Percentiles rank a stretch among this genome's conserved stretches.
Evolutionary conservation across 2,888 invertebrate genomes (phyloP).

Genomic region (Conomelus anceps): DNA sequence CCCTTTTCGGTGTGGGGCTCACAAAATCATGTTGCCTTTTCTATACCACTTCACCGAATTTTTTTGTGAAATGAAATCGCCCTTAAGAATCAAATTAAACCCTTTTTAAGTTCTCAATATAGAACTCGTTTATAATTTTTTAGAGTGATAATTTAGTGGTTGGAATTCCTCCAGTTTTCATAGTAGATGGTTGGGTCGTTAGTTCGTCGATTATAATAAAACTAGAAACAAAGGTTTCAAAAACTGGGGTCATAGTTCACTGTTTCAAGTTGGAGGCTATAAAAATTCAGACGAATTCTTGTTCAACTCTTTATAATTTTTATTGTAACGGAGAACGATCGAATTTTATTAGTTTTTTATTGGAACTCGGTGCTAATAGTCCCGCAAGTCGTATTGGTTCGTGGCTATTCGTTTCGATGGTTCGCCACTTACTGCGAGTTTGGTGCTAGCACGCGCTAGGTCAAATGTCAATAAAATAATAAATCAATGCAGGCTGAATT

Average conservation of each 20-base stretch:
- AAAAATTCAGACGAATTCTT: neutral
- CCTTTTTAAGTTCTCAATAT: too few species aligned
- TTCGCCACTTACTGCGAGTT: too few species aligned
- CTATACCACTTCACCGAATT: too few species aligned
- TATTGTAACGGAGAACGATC: neutral
- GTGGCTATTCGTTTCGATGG: neutral
- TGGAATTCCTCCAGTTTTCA: neutral
- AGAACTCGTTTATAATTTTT: too few species aligned
- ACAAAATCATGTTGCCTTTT: too few species aligned
- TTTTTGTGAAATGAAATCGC: too few species aligned
- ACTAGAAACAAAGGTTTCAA: neutral
- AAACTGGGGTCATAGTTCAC: neutral
- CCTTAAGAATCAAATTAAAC: too few species aligned
- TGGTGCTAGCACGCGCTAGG: neutral
- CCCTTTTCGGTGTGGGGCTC: too few species aligned
- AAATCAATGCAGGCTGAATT: neutral
- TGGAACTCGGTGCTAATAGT: neutral
- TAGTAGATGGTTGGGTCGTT: neutral
- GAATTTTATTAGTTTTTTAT: neutral
- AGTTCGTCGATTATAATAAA: neutral
- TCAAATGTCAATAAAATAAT: neutral
- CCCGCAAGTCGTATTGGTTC: neutral
- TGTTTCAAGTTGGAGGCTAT: neutral
- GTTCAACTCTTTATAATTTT: neutral
- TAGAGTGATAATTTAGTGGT: too few species aligned